Evolutionary conservation across 2,797 vertebrate genomes (phyloP), one percentile per base, ranked within the genome.

Genomic region (Nyctalus aviator): DNA sequence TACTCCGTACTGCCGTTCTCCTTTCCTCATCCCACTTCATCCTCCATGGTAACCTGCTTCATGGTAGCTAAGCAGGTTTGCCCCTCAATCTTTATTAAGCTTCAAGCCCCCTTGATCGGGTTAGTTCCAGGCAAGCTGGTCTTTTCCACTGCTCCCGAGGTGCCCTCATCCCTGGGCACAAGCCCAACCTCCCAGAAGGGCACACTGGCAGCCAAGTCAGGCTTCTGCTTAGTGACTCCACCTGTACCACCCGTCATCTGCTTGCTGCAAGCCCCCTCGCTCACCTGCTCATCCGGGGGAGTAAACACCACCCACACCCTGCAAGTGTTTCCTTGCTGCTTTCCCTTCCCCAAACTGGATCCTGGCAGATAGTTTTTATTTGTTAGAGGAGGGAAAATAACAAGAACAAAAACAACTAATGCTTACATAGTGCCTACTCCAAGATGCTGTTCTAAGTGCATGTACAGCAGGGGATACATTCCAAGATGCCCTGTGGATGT

Each of bases 111-210:
- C 69, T 69, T 90, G 64, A 75, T 82, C 68, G 15, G 25, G 62
- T 79, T 73, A 85, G 44, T 37, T 73, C 73, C 83, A 30, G 69
- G 59, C 55, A 90, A 89, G 41, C 50, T 8, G 9, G 78, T 30
- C 83, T 88, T 90, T 50, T n/a, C 68, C 57, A 69, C 37, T 64
- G 90, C 83, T 94, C 85, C 91, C 0, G 10, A 84, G 53, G 41
- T 59, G 78, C 68, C 93, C 78, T 85, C 27, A 0, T 93, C 50
- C 86, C 73, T 78, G 86, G 89, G 62, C 94, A 82, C 41, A 68
- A 46, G 64, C 78, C 87, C 89, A 91, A 4, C 37, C 79, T 84
- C 85, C 90, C 93, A 32, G 75, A 53, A 90, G 78, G 86, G 71
- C 17, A 17, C 2, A 0, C 64, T 69, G 57, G 89, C 86, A 10